Conservation (phyloP, 2,888 invertebrate species). For the Cantharis flavilabris region DNA sequence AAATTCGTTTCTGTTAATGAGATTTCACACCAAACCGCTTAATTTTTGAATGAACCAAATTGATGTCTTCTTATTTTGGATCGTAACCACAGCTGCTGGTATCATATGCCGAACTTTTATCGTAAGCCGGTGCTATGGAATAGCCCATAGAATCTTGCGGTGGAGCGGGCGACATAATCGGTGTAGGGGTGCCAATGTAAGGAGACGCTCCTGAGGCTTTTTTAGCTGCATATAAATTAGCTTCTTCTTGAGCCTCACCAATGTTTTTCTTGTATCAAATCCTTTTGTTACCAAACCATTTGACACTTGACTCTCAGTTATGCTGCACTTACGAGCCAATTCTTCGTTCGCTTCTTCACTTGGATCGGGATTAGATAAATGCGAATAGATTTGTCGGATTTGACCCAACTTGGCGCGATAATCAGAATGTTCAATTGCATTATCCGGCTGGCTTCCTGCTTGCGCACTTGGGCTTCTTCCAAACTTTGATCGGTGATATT, state of each 20-base stretch:
- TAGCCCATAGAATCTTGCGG: too few relatives aligned
- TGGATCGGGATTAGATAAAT: slow-evolving; percentile 99
- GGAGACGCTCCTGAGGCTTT: too few relatives aligned
- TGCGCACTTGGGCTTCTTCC: slow-evolving; percentile 98
- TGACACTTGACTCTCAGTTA: slow-evolving; percentile 93
- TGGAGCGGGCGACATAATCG: too few relatives aligned
- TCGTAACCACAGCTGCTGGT: too few relatives aligned
- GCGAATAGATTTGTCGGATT: slow-evolving; percentile 98
- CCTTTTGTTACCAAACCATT: too few relatives aligned
- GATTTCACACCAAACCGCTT: not conserved
- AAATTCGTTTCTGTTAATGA: not conserved
- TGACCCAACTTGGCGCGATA: slow-evolving; percentile 99
- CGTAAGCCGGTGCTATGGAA: too few relatives aligned
- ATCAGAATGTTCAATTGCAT: slow-evolving; percentile 98
- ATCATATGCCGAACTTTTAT: too few relatives aligned
- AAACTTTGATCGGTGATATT: slow-evolving; percentile 98
- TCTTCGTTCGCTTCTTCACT: slow-evolving; percentile 99
- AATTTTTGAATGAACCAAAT: slow-evolving; percentile 18
- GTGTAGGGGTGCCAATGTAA: too few relatives aligned
- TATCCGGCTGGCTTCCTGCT: slow-evolving; percentile 90
- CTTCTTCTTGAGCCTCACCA: too few relatives aligned
- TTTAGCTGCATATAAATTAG: too few relatives aligned
- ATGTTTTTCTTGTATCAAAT: too few relatives aligned
- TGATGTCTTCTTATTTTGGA: slow-evolving; percentile 57
- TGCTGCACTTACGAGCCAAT: slow-evolving; percentile 97